These are phyloP conservation scores for Amblyjoppa proteus DNA, from an alignment of 2,888 invertebrate species.

Conservation along the genomic window DNA sequence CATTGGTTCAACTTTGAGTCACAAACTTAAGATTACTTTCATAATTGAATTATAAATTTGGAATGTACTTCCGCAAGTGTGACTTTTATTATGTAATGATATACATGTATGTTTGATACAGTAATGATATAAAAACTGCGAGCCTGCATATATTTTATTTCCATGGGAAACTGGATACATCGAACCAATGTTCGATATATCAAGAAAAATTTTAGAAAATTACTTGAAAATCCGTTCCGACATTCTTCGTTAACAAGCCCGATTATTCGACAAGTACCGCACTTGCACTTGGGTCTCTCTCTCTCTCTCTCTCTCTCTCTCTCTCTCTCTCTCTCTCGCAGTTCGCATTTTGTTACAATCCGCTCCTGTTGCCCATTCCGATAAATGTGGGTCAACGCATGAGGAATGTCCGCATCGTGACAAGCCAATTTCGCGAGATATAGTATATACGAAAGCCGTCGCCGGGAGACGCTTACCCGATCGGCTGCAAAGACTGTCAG, in stretches of 20 bases:
- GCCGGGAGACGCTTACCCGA: constrained; percentile 41
- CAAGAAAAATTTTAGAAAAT: constrained; percentile 21
- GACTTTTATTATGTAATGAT: too few relatives aligned
- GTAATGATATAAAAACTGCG: too few relatives aligned
- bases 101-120: too few relatives aligned
- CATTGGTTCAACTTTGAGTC: neutral
- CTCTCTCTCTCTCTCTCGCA: constrained; percentile 37
- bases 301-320: too few relatives aligned
- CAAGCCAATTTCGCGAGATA: constrained; percentile 76
- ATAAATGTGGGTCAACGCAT: constrained; percentile 80
- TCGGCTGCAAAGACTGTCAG: constrained; percentile 61
- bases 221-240: constrained; percentile 37
- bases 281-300: neutral
- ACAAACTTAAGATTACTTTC: neutral
- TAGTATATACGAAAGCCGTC: constrained; percentile 27
- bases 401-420: constrained; percentile 80
- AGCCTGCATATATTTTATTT: too few relatives aligned
- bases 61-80: neutral
- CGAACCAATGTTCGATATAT: constrained; percentile 17
- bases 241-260: constrained; percentile 82
- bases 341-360: constrained; percentile 74
- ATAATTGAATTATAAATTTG: neutral
- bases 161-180: neutral
- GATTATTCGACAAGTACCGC: constrained; percentile 59
- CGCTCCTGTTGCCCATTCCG: constrained; percentile 44